Evolutionary conservation across 2,888 invertebrate species (phyloP), one percentile per base, ranked within the genome.

Genomic region (Leptura quadrifasciata): DNA sequence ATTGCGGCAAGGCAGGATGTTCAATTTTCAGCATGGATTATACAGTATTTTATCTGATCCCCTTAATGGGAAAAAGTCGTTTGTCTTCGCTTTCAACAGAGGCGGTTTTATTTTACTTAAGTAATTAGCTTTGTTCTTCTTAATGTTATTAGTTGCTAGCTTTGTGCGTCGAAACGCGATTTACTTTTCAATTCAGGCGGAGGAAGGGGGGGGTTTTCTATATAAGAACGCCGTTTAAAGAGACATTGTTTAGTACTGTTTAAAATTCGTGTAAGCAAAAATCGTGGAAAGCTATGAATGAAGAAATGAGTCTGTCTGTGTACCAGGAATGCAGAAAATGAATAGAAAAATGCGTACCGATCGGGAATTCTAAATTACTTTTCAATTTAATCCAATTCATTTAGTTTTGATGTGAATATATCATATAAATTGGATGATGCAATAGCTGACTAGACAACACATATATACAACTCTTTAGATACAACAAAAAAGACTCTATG

Each of bases 11-110:
- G 58, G 60, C 74, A 58, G 74, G 69, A 68, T 74, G 74, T 74
- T 74, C 74, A 74, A 74, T 74, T 74, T 69, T 74, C 74, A 74
- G 74, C 74, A 63, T 69, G 74, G 74, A 74, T 74, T 74, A 74
- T 69, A 31, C 68, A n/a, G 61, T 31, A 54, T 58, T 54, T 58
- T 74, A 74, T 74, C 69, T 74, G 74, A 74, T 74, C 74, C 57
- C 31, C 54, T 55, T 69, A 74, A 74, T 69, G 63, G 74, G 63
- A 69, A 74, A 74, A 74, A 69, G 69, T 69, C 74, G 68, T 74
- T 74, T 74, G 69, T 74, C 74, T 69, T 74, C 73, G 67, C 58
- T 67, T 67, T 54, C 39, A 18, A 39, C 31, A 3, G 24, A 24
- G 58, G 24, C 60, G 60, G 63, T 17, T 20, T 35, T n/a, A 31